Conservation (phyloP, 1,140 invertebrate genomes). For the Anastatus disparis region DNA sequence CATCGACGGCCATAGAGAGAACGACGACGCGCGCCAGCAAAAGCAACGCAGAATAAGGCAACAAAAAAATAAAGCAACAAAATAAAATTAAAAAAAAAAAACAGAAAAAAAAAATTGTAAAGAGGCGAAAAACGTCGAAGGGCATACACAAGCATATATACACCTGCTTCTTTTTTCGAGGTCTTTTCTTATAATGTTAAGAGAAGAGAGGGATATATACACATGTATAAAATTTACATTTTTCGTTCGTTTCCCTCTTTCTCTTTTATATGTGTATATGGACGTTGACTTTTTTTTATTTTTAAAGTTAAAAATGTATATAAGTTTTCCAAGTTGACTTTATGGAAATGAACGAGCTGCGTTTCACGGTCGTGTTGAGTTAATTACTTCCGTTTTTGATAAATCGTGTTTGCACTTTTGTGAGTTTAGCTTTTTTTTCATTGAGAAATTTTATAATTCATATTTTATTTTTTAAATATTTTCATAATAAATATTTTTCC, state of each 20-base stretch:
- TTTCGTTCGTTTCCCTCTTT: background rate
- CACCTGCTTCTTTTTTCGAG: conserved; percentile 21
- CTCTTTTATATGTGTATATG: too few relatives aligned
- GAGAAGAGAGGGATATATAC: conserved; percentile 1
- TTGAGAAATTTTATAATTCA: too few relatives aligned
- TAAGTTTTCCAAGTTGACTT: background rate
- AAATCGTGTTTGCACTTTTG: too few relatives aligned
- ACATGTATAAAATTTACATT: conserved; percentile 28
- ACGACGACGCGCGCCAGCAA: background rate
- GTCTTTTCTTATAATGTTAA: background rate
- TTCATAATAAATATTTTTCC: too few relatives aligned
- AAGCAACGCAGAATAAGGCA: background rate
- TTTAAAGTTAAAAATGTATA: too few relatives aligned
- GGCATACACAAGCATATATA: conserved; percentile 5
- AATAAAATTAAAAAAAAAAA: too few relatives aligned
- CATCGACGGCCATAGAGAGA: conserved; percentile 33
- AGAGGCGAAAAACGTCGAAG: conserved; percentile 31
- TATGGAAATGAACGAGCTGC: too few relatives aligned
- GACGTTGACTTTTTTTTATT: too few relatives aligned
- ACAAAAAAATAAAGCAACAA: too few relatives aligned
- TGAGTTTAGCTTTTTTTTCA: too few relatives aligned
- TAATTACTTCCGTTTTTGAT: background rate
- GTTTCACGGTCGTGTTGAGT: background rate
- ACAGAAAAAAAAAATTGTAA: too few relatives aligned
- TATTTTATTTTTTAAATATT: too few relatives aligned